These are phyloP conservation scores for Acanthurus leucopareius DNA, from an alignment of 2,797 vertebrate species.

Conservation along the genomic window DNA sequence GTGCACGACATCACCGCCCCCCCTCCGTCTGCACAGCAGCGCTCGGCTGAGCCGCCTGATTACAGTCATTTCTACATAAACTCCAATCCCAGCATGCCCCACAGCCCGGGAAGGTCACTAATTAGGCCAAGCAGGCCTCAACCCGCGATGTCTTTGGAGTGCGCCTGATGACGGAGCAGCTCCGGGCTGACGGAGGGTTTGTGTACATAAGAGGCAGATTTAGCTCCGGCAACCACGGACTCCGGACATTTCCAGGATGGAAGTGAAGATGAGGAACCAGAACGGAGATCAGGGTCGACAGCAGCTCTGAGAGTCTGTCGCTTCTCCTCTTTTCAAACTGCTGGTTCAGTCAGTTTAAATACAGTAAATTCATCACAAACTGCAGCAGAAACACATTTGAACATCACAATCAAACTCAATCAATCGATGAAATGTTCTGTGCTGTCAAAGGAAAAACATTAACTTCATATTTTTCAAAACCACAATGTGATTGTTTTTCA, in stretches of 20 bases:
- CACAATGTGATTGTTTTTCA: too few relatives aligned
- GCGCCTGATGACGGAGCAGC: conserved; percentile 35
- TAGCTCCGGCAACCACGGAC: conserved; percentile 23
- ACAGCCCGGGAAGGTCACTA: conserved; percentile 48
- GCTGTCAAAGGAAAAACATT: too few relatives aligned
- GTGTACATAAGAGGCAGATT: conserved; percentile 37
- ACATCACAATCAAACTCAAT: too few relatives aligned
- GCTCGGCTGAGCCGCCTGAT: conserved; percentile 47
- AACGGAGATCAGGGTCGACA: background rate
- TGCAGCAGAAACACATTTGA: too few relatives aligned
- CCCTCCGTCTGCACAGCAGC: conserved; percentile 19
- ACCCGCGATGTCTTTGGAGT: conserved; percentile 30
- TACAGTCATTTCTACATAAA: conserved; percentile 57
- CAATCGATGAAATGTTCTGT: too few relatives aligned
- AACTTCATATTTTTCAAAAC: too few relatives aligned
- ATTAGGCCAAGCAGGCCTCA: conserved; percentile 58
- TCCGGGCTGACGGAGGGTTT: conserved; percentile 23
- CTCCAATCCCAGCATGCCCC: conserved; percentile 56
- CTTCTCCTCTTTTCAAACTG: background rate
- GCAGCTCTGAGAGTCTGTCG: background rate
- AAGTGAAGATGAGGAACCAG: conserved; percentile 2
- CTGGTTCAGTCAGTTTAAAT: background rate
- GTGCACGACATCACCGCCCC: background rate
- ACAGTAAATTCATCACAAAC: too few relatives aligned
- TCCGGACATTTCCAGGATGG: background rate